Percentiles rank a stretch among this genome's conserved stretches.
Conservation (phyloP, 2,113 vertebrate genomes). For the Notothenia coriiceps region DNA sequence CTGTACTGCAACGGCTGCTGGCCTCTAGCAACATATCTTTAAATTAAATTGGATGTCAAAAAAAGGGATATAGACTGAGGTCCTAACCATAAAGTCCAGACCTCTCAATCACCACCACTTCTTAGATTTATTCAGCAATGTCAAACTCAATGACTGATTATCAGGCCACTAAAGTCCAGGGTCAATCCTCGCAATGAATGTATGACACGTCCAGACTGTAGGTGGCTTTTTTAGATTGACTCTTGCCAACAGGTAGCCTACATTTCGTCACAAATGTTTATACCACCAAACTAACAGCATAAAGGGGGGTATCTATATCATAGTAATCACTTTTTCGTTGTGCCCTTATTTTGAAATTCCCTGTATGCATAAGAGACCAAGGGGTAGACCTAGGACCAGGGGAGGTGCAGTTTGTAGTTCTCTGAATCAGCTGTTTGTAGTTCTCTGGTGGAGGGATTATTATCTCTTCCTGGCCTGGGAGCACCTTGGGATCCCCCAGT, state of each 20-base stretch:
- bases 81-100: not conserved
- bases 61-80: not conserved
- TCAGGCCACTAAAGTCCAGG: slow-evolving; percentile 19
- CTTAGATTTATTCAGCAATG: not conserved
- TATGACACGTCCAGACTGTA: not conserved
- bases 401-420: no score
- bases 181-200: slow-evolving; percentile 15
- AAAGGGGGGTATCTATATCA: not conserved
- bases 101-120: slow-evolving; percentile 24
- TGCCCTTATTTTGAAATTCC: not conserved
- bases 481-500: no score
- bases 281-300: not conserved
- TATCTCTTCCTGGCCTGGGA: no score
- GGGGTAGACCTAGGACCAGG: no score
- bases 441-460: no score
- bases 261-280: slow-evolving; percentile 16
- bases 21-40: not conserved
- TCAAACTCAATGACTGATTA: slow-evolving; percentile 12
- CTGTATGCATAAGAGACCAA: no score
- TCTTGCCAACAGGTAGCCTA: slow-evolving; percentile 5
- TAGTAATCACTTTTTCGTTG: not conserved
- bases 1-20: not conserved
- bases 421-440: no score
- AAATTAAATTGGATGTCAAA: not conserved
- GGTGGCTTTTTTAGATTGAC: slow-evolving; percentile 12